phyloP scores from a whole-genome alignment of 2,113 vertebrate genomes.

The Paradisaea rubra region DNA sequence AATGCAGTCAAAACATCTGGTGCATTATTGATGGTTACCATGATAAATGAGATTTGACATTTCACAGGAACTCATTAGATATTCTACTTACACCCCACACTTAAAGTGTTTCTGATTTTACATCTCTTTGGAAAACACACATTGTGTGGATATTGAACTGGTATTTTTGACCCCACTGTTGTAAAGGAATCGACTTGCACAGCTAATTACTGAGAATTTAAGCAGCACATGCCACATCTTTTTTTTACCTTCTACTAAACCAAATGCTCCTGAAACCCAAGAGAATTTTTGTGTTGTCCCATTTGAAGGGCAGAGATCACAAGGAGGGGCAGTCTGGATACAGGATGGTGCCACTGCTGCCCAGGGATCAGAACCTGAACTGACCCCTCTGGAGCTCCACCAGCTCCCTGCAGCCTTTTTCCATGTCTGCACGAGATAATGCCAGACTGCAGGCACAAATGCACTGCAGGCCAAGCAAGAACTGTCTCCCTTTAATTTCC shows the following conservation, averaged over 20 bases:
- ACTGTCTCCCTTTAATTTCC: conserved; percentile 48
- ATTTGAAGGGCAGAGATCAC: background rate
- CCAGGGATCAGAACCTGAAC: background rate
- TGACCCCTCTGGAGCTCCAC: background rate
- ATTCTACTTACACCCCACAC: background rate
- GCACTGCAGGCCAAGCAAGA: conserved; percentile 20
- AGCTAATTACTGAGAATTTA: background rate
- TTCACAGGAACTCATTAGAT: background rate
- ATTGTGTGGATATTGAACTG: background rate
- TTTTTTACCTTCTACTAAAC: background rate
- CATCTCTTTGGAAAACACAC: background rate
- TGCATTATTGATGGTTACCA: conserved; percentile 14
- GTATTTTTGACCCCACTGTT: background rate
- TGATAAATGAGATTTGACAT: conserved; percentile 41
- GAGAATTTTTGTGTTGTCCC: background rate
- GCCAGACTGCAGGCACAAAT: background rate
- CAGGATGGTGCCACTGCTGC: background rate
- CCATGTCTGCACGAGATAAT: background rate
- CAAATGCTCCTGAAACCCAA: background rate
- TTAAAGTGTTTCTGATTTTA: background rate
- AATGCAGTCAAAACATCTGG: conserved; percentile 62
- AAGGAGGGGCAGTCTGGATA: rapidly evolving
- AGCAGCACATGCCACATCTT: background rate
- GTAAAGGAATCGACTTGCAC: background rate
- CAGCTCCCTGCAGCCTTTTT: background rate